These are phyloP conservation scores for Rhingia campestris DNA, from an alignment of 2,888 invertebrate species.

Conservation along the genomic window DNA sequence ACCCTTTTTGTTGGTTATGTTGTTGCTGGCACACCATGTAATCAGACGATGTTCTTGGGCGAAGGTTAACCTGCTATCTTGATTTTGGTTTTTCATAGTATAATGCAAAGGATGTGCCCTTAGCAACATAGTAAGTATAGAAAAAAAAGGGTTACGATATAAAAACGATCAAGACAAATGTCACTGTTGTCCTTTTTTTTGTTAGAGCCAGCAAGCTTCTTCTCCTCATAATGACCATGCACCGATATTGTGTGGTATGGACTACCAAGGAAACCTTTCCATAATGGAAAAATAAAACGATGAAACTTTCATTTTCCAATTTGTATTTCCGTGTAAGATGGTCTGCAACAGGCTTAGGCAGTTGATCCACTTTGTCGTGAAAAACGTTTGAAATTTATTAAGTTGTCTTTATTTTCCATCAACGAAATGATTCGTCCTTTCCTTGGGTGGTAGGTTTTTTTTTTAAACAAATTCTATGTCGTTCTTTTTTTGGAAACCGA, in stretches of 20 bases:
- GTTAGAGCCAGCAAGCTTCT: not conserved
- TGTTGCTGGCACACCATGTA: constrained; percentile 1
- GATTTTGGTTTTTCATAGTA: constrained; percentile 14
- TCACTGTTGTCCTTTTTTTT: constrained; percentile 39
- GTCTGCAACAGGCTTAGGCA: constrained; percentile 1
- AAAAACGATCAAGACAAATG: constrained; percentile 63
- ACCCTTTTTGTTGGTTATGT: constrained; percentile 35
- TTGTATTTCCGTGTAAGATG: constrained; percentile 44
- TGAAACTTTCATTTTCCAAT: constrained; percentile 53
- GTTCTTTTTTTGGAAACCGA: not conserved
- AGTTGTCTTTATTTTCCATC: not conserved
- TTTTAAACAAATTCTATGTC: constrained; percentile 27
- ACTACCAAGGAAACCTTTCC: constrained; percentile 30
- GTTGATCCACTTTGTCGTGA: constrained; percentile 16
- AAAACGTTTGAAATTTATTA: constrained; percentile 46
- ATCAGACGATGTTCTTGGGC: constrained; percentile 46
- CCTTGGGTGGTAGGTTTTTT: not conserved
- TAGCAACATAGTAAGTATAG: constrained; percentile 35
- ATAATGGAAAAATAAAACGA: constrained; percentile 59
- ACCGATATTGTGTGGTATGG: not conserved
- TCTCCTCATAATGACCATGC: constrained; percentile 8
- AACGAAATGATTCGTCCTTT: constrained; percentile 12
- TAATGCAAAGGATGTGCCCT: constrained; percentile 17
- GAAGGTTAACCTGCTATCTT: constrained; percentile 45
- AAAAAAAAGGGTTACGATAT: constrained; percentile 29